These are phyloP conservation scores for Thinocorus orbignyianus DNA, from an alignment of 2,113 vertebrate genomes.

Conservation along the genomic window DNA sequence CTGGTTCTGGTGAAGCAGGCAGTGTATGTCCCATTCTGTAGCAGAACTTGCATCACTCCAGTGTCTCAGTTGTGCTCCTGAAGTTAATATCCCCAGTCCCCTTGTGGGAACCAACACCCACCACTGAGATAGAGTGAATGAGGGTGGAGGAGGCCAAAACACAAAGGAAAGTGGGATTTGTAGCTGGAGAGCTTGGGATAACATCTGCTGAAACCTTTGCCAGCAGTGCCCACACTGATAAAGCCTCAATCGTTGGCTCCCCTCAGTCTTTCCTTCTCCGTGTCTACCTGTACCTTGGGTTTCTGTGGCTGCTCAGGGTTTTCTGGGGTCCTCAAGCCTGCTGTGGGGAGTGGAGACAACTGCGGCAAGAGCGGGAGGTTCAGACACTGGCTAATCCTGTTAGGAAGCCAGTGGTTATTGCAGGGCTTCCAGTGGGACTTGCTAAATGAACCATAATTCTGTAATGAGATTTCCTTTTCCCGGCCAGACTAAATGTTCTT, in stretches of 20 bases:
- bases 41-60: background rate
- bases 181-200: background rate
- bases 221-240: accelerated
- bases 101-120: accelerated
- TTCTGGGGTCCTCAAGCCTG: background rate
- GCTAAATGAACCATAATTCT: slow-evolving; percentile 63
- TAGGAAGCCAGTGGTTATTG: slow-evolving; percentile 72
- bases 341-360: background rate
- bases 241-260: background rate
- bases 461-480: slow-evolving; percentile 70
- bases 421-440: slow-evolving; percentile 62
- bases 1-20: background rate
- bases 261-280: background rate
- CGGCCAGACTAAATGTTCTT: slow-evolving; percentile 49
- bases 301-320: background rate
- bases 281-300: background rate
- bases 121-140: background rate
- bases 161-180: background rate
- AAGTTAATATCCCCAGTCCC: background rate
- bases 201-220: accelerated
- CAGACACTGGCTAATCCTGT: slow-evolving; percentile 59
- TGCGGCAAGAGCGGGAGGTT: slow-evolving; percentile 35
- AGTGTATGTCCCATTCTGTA: background rate
- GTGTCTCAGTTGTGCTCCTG: background rate
- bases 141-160: background rate